phyloP scores from a whole-genome alignment of 2,797 vertebrate genomes.

The Danio albolineatus region DNA sequence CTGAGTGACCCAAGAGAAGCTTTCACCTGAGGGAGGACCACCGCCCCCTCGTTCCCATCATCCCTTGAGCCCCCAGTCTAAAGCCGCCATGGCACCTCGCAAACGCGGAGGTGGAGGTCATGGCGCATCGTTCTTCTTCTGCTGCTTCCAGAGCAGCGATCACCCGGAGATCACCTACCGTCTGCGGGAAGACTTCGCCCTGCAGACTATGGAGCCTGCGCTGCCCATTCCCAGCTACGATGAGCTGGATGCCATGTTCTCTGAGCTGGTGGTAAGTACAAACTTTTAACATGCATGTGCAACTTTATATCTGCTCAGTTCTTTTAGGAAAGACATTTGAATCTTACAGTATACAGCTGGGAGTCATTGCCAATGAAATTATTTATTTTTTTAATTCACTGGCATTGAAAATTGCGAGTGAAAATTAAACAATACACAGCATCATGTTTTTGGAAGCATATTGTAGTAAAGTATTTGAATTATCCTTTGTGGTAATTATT shows the following conservation, averaged over 20 bases:
- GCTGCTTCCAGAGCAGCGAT: conserved; percentile 94
- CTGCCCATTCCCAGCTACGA: conserved; percentile 92
- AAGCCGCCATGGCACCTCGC: conserved; percentile 90
- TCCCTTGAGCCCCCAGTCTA: conserved; percentile 57
- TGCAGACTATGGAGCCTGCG: conserved; percentile 93
- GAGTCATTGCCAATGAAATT: no score
- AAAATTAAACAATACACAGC: no score
- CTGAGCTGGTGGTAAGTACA: conserved; percentile 92
- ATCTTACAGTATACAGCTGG: not conserved
- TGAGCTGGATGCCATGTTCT: conserved; percentile 95
- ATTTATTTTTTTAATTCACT: no score
- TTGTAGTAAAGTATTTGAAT: no score
- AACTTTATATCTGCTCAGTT: not conserved
- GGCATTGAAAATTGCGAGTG: no score
- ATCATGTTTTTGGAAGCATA: no score
- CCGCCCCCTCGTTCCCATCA: conserved; percentile 42
- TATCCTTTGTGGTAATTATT: no score
- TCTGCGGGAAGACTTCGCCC: conserved; percentile 91
- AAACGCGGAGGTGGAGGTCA: conserved; percentile 85
- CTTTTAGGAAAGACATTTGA: not conserved
- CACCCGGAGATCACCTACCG: conserved; percentile 98
- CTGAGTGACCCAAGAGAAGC: conserved; percentile 77
- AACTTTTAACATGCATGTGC: not conserved
- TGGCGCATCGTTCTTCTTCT: conserved; percentile 91
- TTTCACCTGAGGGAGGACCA: conserved; percentile 68